Percentiles rank a stretch among this genome's conserved stretches.
Conservation (phyloP, 2,113 vertebrate genomes). For the Notarius quadriscutis region DNA sequence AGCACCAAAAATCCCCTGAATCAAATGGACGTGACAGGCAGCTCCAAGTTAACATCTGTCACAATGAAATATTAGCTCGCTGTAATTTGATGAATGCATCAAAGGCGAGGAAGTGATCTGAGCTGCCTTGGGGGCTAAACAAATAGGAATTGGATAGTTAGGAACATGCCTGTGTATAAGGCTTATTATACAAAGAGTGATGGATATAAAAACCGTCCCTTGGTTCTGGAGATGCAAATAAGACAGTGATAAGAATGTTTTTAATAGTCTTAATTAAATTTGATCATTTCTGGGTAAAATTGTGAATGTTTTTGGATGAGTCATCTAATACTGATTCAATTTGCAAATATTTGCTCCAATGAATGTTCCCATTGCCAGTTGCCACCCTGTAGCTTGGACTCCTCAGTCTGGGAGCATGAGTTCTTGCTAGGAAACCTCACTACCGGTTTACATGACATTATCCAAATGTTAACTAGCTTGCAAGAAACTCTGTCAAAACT, state of each 20-base stretch:
- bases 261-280: too few relatives aligned
- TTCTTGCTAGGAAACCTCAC: neutral
- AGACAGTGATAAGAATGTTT: too few relatives aligned
- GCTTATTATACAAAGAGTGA: neutral
- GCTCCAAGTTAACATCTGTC: constrained; percentile 20
- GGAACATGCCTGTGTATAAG: neutral
- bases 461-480: neutral
- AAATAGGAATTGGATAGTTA: constrained; percentile 9
- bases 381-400: too few relatives aligned
- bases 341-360: neutral
- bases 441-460: neutral
- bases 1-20: constrained; percentile 40
- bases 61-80: constrained; percentile 42
- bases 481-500: neutral
- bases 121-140: constrained; percentile 12
- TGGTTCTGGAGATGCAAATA: neutral
- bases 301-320: neutral
- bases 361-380: neutral
- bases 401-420: neutral
- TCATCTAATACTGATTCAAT: neutral
- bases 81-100: constrained; percentile 45
- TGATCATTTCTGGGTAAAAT: neutral
- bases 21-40: constrained; percentile 29
- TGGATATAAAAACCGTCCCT: neutral
- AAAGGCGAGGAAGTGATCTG: constrained; percentile 39